Base-by-base conservation (phyloP, 2,113 vertebrate species). In the Hystrix cristata region DNA sequence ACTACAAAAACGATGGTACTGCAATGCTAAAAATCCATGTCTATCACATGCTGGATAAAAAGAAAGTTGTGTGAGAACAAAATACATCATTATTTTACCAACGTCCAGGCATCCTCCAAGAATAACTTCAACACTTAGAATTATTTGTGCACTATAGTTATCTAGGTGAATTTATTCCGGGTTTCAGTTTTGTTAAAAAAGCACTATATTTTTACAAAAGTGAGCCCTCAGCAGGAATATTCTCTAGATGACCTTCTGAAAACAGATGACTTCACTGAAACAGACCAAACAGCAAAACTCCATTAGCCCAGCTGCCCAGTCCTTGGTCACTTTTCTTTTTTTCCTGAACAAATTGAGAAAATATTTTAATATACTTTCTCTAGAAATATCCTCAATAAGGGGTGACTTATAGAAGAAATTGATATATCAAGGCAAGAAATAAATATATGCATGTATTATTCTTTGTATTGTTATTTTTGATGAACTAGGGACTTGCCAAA, bases 321-420 rank as follows among this genome's bases (percentile, higher is more conserved):
- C 23, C 21, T 80, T 84, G 23, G n/a, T 46, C 29, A 16, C 4
- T 31, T 43, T 31, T 57, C 7, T 43, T 23, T 46, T 2, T 12
- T 7, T 1, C 7, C 9, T 16, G 38, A 87, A 21, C 31, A 62
- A 82, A 78, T 0, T 80, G 21, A 62, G 43, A 76, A 86, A 76
- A 84, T 5, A 46, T 89, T 97, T 89, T 31, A 23, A 62, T 89
- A 60, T 69, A 2, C 25, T 91, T 94, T 91, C 5, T 83, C 21
- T 92, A 72, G 46, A 91, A 94, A 69, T 51, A 16, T 15, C 46
- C 23, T 96, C 27, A 46, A 0, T 72, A 29, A 93, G 5, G 5
- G 27, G 4, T 34, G 10, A 7, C 43, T 95, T 57, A 34, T 16
- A 79, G 3, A 71, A 5, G 7, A 64, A 31, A 83, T 5, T 25